Evolutionary conservation across 2,113 vertebrate species (phyloP).

Genomic region (Tyrannus savana): DNA sequence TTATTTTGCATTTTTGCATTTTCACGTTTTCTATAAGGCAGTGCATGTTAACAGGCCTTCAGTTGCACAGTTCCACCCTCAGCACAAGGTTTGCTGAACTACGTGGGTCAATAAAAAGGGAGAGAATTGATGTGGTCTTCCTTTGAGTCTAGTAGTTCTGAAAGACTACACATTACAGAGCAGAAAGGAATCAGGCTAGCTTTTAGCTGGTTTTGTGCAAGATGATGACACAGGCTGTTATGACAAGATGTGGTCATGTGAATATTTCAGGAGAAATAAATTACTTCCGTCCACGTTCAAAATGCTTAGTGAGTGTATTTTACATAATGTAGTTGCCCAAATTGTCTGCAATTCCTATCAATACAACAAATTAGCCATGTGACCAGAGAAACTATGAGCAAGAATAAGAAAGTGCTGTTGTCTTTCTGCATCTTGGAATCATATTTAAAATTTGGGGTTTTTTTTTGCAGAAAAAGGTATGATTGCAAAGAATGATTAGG

Average conservation of each 20-base stretch:
- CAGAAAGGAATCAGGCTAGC: neutral
- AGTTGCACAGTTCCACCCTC: neutral
- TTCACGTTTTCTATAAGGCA: neutral
- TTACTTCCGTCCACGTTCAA: neutral
- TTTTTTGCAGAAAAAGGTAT: neutral
- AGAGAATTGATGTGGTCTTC: neutral
- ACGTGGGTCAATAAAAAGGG: neutral
- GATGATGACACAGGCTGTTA: neutral
- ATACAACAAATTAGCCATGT: neutral
- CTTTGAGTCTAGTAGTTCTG: neutral
- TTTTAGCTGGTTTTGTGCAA: neutral
- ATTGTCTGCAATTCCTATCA: neutral
- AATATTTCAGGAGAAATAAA: neutral
- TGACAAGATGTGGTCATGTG: neutral
- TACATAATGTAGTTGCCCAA: neutral
- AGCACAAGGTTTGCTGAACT: neutral
- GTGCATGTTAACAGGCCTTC: neutral
- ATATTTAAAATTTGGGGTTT: neutral
- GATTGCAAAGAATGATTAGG: neutral
- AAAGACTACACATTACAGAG: neutral
- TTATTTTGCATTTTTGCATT: neutral
- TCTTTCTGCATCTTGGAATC: neutral
- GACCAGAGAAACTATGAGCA: neutral
- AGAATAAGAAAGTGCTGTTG: neutral
- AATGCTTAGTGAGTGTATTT: neutral